A percentile compares a stretch with the other conserved stretches of the same genome.
Evolutionary conservation across 2,797 vertebrate genomes (phyloP).

Genomic region (Myotis myotis): DNA sequence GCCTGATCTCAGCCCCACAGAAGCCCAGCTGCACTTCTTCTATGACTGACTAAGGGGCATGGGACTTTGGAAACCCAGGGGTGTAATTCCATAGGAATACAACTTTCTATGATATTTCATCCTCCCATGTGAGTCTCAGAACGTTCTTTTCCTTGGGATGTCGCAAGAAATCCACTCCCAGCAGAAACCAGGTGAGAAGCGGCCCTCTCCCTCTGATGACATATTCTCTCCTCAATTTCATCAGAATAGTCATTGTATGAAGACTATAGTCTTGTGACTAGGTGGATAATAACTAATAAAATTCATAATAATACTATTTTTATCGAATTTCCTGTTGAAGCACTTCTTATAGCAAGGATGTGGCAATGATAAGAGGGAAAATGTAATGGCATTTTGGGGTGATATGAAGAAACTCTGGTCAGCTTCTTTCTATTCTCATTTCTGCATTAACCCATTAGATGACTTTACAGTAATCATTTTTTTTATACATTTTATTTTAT

Average conservation of each 20-base stretch:
- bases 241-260: conserved; percentile 20
- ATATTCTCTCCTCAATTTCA: conserved; percentile 54
- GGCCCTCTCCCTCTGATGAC: no score
- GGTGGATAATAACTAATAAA: background rate
- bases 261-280: conserved; percentile 51
- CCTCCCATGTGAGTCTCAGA: no score
- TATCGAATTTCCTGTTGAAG: background rate
- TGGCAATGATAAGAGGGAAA: background rate
- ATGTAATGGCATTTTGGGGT: background rate
- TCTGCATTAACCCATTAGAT: background rate
- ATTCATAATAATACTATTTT: background rate
- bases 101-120: no score
- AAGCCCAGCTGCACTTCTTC: no score
- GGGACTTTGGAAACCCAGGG: no score
- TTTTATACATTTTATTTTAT: no score
- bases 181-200: no score
- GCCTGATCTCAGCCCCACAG: no score
- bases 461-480: background rate
- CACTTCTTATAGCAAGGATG: background rate
- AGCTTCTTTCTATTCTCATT: background rate
- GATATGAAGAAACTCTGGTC: background rate
- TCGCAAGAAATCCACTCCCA: no score
- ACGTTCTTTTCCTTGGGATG: no score
- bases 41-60: no score
- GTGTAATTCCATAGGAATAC: no score